Conservation (phyloP, 2,888 invertebrate genomes). For the Ceramica pisi region DNA sequence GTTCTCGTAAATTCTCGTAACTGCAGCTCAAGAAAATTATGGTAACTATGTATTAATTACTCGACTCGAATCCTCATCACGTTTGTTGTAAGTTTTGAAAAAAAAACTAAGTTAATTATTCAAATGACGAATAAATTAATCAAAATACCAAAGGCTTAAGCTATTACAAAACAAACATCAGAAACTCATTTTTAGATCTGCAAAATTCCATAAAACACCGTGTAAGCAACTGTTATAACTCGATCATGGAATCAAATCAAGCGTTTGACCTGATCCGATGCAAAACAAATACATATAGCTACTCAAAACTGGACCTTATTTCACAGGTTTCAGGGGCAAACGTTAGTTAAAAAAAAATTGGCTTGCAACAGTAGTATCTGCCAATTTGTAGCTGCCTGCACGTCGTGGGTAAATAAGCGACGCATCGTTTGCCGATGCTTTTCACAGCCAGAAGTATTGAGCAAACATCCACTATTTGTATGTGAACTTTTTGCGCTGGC, state of each 20-base stretch:
- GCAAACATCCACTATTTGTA: slow-evolving; percentile 82
- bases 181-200: slow-evolving; percentile 11
- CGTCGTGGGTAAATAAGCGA: slow-evolving; percentile 82
- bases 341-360: slow-evolving; percentile 43
- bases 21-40: too few species aligned
- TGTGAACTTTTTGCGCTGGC: slow-evolving; percentile 66
- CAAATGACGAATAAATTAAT: background rate
- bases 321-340: slow-evolving; percentile 33
- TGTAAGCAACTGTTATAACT: slow-evolving; percentile 70
- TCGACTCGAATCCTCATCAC: background rate
- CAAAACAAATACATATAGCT: slow-evolving; percentile 11
- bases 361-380: slow-evolving; percentile 71
- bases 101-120: background rate
- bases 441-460: slow-evolving; percentile 83
- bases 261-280: slow-evolving; percentile 67
- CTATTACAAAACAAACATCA: background rate
- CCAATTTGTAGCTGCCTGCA: slow-evolving; percentile 81
- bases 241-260: slow-evolving; percentile 79
- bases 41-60: too few species aligned
- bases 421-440: slow-evolving; percentile 84
- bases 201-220: slow-evolving; percentile 57
- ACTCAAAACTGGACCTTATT: slow-evolving; percentile 59
- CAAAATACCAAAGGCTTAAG: background rate
- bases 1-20: too few species aligned
- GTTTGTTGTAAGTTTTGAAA: background rate